Evolutionary conservation across 2,113 vertebrate species (phyloP).

Genomic region (Poicephalus gulielmi): DNA sequence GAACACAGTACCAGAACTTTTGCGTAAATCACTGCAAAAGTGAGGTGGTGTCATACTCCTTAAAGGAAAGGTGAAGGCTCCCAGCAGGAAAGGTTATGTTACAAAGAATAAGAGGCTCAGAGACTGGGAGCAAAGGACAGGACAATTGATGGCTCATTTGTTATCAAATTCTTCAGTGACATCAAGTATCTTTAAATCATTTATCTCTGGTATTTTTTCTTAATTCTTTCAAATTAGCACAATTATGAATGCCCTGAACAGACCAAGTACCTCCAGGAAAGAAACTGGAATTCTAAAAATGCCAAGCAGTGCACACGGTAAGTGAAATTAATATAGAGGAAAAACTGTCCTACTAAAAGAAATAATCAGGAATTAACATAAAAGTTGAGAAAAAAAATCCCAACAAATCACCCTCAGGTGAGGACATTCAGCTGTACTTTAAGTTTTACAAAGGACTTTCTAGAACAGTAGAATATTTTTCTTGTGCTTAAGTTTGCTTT

Average conservation of each 20-base stretch:
- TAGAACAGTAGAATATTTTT: neutral
- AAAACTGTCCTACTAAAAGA: neutral
- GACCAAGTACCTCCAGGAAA: neutral
- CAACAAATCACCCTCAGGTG: neutral
- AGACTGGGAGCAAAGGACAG: neutral
- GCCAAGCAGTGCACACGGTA: neutral
- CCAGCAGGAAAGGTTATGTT: neutral
- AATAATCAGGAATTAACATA: neutral
- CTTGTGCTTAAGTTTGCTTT: neutral
- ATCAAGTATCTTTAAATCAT: neutral
- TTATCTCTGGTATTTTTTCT: neutral
- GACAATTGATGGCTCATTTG: neutral
- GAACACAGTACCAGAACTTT: neutral
- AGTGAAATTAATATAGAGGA: neutral
- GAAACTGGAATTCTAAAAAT: neutral
- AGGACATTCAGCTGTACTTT: neutral
- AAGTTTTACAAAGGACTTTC: neutral
- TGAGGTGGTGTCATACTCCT: neutral
- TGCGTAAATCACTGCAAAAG: neutral
- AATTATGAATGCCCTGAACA: neutral
- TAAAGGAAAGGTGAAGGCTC: neutral
- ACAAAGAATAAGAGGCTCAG: neutral
- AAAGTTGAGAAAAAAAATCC: neutral
- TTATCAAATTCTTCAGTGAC: neutral
- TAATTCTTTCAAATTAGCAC: neutral